Conservation (phyloP, 37 sponge, comb jelly and placozoan genomes). For the Spongilla lacustris region DNA sequence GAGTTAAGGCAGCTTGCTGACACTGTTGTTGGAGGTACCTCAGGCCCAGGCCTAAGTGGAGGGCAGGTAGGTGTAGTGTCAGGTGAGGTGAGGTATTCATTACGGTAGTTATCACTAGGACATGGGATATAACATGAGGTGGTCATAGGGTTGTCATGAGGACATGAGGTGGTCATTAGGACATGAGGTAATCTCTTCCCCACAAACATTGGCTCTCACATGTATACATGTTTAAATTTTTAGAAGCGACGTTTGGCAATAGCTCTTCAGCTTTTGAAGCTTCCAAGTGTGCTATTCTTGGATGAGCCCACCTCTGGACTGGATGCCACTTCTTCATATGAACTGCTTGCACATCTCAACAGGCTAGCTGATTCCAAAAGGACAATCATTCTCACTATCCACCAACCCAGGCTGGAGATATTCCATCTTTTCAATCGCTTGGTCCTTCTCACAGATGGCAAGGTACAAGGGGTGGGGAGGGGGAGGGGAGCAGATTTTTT, state of each 20-base stretch:
- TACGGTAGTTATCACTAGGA: neutral
- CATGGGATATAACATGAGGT: neutral
- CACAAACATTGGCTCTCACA: neutral
- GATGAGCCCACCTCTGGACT: constrained; percentile 84
- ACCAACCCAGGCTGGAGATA: constrained; percentile 61
- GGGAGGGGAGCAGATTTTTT: too few relatives aligned
- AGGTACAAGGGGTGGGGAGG: too few relatives aligned
- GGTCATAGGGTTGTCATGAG: neutral
- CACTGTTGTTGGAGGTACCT: constrained; percentile 66
- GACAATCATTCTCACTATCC: constrained; percentile 66
- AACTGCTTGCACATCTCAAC: constrained; percentile 58
- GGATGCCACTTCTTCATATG: constrained; percentile 61
- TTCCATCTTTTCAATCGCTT: constrained; percentile 47
- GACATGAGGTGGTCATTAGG: neutral
- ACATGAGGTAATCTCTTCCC: neutral
- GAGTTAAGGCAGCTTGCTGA: constrained; percentile 57
- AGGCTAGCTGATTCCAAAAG: constrained; percentile 44
- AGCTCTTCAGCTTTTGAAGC: constrained; percentile 70
- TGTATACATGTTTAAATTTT: neutral
- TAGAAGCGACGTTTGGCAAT: constrained; percentile 68
- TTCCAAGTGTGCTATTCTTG: constrained; percentile 69
- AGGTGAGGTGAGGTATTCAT: too few relatives aligned
- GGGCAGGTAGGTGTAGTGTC: constrained; percentile 66
- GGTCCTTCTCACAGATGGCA: constrained; percentile 54
- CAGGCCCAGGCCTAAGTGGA: constrained; percentile 87